These are phyloP conservation scores for Papilio demoleus DNA, from an alignment of 2,888 invertebrate genomes.

Conservation along the genomic window DNA sequence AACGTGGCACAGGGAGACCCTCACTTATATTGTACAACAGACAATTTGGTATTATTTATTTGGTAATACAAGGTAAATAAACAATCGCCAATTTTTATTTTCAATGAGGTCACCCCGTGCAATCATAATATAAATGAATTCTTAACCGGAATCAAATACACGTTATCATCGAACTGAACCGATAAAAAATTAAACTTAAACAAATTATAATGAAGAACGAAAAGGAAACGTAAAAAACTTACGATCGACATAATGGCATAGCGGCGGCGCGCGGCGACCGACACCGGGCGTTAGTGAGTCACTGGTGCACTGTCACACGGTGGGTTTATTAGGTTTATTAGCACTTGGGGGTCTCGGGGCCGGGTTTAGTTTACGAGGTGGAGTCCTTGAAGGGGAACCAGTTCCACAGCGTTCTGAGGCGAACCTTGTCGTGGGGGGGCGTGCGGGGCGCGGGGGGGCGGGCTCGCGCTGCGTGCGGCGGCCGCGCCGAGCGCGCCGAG, in stretches of 20 bases:
- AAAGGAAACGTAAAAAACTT: slow-evolving; percentile 66
- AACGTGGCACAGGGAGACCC: background rate
- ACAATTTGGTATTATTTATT: slow-evolving; percentile 6
- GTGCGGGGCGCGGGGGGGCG: slow-evolving; percentile 63
- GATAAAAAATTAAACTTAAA: slow-evolving; percentile 46
- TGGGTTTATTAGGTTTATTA: slow-evolving; percentile 53
- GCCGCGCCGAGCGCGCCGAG: slow-evolving; percentile 57
- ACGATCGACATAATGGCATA: slow-evolving; percentile 83
- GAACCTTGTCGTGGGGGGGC: slow-evolving; percentile 86
- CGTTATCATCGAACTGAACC: slow-evolving; percentile 42
- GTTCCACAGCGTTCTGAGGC: slow-evolving; percentile 87
- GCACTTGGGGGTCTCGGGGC: slow-evolving; percentile 46
- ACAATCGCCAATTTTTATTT: background rate
- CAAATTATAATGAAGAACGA: slow-evolving; percentile 51
- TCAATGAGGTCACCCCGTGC: background rate
- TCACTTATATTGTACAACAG: background rate
- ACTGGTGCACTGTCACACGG: slow-evolving; percentile 67
- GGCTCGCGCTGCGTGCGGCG: slow-evolving; percentile 63
- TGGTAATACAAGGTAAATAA: background rate
- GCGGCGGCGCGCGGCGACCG: slow-evolving; percentile 44
- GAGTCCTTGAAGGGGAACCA: slow-evolving; percentile 81
- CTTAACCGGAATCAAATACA: slow-evolving; percentile 17
- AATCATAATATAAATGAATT: slow-evolving; percentile 1
- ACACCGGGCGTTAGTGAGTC: slow-evolving; percentile 51
- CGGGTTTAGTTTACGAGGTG: slow-evolving; percentile 43